Evolutionary conservation across 2,113 vertebrate genomes (phyloP).

Genomic region (Ramphastos sulfuratus): DNA sequence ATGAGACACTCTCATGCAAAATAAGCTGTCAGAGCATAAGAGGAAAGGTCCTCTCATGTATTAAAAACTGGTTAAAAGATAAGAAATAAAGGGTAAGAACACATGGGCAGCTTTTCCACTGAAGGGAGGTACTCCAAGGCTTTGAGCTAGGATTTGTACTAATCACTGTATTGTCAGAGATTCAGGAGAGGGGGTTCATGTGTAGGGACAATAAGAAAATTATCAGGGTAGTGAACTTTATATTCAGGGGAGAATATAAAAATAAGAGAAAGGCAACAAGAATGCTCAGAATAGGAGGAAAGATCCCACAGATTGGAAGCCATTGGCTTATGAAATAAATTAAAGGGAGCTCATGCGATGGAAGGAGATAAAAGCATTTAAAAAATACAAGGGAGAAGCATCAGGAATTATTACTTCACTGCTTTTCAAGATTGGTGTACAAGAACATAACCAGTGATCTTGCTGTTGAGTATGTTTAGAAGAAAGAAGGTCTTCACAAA

Average conservation of each 20-base stretch:
- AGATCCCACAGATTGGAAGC: not conserved
- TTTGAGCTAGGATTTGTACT: slow-evolving; percentile 14
- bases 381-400: not conserved
- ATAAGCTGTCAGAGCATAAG: slow-evolving; percentile 13
- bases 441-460: not conserved
- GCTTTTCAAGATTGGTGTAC: not conserved
- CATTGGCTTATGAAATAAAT: slow-evolving; percentile 1
- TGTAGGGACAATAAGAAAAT: not conserved
- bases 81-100: slow-evolving; percentile 14
- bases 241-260: not conserved
- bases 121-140: not conserved
- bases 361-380: not conserved
- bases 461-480: not conserved
- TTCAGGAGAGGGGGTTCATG: not conserved
- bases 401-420: not conserved
- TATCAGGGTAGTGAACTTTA: not conserved
- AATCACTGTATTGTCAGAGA: not conserved
- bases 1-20: not conserved
- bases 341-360: not conserved
- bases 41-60: not conserved
- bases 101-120: not conserved
- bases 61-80: slow-evolving; percentile 12
- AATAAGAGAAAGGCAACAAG: not conserved
- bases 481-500: not conserved
- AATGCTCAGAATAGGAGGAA: not conserved